Percentiles rank a stretch among this genome's conserved stretches.
Conservation (phyloP, 2,797 vertebrate species). For the Danio choprae region DNA sequence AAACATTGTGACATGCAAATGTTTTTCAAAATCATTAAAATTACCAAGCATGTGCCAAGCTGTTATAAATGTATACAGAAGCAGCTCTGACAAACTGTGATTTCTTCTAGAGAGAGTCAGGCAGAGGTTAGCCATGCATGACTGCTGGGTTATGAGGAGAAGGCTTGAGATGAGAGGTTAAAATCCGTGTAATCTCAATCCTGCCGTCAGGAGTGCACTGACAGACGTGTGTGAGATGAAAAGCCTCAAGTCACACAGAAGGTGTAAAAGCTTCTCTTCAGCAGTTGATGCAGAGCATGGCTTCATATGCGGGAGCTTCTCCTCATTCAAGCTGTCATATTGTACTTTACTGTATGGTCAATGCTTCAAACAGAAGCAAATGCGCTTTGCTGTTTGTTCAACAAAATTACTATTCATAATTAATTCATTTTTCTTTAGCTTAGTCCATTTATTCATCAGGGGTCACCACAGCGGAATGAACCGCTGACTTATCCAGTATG, state of each 20-base stretch:
- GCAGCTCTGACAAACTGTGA: background rate
- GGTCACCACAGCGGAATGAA: too few species aligned
- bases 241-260: constrained; percentile 34
- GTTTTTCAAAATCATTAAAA: background rate
- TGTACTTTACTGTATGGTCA: background rate
- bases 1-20: background rate
- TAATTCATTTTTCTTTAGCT: too few species aligned
- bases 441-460: too few species aligned
- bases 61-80: background rate
- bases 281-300: constrained; percentile 4
- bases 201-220: constrained; percentile 10
- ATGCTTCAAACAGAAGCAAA: constrained; percentile 18
- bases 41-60: background rate
- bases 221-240: constrained; percentile 35
- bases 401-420: too few species aligned
- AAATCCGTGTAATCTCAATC: constrained; percentile 43
- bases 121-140: constrained; percentile 32
- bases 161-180: constrained; percentile 27
- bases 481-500: too few species aligned
- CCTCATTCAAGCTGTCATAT: constrained; percentile 35
- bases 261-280: constrained; percentile 41
- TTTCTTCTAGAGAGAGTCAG: constrained; percentile 4
- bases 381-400: background rate
- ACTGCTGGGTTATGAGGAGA: constrained; percentile 40
- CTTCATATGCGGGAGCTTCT: background rate